phyloP scores from a whole-genome alignment of 1,140 invertebrate species.

The Plectrocnemia conspersa region DNA sequence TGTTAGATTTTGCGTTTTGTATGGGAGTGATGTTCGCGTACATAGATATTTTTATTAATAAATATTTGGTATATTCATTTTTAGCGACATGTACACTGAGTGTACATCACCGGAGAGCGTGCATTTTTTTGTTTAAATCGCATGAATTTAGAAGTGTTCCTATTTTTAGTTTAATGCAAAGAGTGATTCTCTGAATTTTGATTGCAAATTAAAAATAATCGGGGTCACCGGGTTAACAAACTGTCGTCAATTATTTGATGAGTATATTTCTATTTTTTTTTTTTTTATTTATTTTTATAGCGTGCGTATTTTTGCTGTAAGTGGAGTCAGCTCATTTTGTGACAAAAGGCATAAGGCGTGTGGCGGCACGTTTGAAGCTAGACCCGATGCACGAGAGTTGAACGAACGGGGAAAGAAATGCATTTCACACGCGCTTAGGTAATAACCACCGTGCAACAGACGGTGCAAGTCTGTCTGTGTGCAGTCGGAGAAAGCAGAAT shows the following conservation, averaged over 20 bases:
- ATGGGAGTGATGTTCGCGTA: too few relatives aligned
- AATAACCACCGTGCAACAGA: conserved; percentile 20
- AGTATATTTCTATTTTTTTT: too few relatives aligned
- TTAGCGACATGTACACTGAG: too few relatives aligned
- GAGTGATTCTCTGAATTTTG: neutral
- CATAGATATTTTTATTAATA: too few relatives aligned
- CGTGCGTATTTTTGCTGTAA: neutral
- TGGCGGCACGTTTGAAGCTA: conserved; percentile 10
- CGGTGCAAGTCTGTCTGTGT: conserved; percentile 2
- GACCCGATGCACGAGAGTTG: conserved; percentile 10
- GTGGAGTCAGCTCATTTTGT: neutral
- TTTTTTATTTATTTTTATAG: too few relatives aligned
- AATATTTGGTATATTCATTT: too few relatives aligned
- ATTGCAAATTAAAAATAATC: neutral
- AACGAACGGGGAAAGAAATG: conserved; percentile 29
- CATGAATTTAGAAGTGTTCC: too few relatives aligned
- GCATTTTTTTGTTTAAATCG: too few relatives aligned
- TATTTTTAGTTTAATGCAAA: neutral
- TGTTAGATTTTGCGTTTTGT: too few relatives aligned
- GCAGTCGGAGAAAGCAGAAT: neutral
- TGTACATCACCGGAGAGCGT: too few relatives aligned
- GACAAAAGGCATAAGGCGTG: neutral
- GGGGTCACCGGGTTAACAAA: neutral
- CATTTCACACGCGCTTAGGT: conserved; percentile 27
- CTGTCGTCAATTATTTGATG: neutral